Conservation (phyloP, 2,797 vertebrate species). For the Huso huso region DNA sequence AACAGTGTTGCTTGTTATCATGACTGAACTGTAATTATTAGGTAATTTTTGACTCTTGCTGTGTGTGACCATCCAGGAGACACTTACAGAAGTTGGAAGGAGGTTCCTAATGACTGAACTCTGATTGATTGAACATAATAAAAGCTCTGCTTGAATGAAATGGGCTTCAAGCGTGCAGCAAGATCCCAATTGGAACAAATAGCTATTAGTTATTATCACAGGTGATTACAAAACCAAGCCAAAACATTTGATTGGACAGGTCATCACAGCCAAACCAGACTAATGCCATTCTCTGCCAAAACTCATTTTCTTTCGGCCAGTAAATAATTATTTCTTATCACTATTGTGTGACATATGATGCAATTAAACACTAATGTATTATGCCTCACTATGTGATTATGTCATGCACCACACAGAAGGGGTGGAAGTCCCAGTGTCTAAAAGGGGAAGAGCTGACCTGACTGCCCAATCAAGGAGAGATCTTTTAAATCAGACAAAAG, state of each 20-base stretch:
- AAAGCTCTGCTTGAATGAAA: slow-evolving; percentile 48
- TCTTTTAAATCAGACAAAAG: slow-evolving; percentile 47
- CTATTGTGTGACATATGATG: slow-evolving; percentile 70
- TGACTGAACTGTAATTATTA: slow-evolving; percentile 71
- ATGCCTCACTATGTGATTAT: slow-evolving; percentile 55
- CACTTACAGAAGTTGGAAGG: slow-evolving; percentile 45
- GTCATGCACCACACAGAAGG: slow-evolving; percentile 47
- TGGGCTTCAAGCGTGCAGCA: slow-evolving; percentile 25
- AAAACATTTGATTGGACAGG: slow-evolving; percentile 20
- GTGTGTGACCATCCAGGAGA: slow-evolving; percentile 62
- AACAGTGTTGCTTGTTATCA: slow-evolving; percentile 67
- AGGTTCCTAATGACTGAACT: slow-evolving; percentile 61
- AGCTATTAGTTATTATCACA: slow-evolving; percentile 38
- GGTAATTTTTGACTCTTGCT: slow-evolving; percentile 61
- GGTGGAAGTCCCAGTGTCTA: slow-evolving; percentile 29
- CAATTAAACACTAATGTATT: slow-evolving; percentile 70
- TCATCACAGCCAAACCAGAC: slow-evolving; percentile 23
- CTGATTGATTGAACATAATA: slow-evolving; percentile 61
- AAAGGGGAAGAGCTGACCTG: slow-evolving; percentile 41
- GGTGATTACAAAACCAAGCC: slow-evolving; percentile 47
- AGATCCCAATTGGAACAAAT: slow-evolving; percentile 44
- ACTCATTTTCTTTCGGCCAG: slow-evolving; percentile 60
- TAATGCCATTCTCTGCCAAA: slow-evolving; percentile 30
- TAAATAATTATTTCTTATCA: slow-evolving; percentile 71
- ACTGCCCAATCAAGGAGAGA: slow-evolving; percentile 51